Conservation (phyloP, 2,797 vertebrate species). For the Taenioides sp. region DNA sequence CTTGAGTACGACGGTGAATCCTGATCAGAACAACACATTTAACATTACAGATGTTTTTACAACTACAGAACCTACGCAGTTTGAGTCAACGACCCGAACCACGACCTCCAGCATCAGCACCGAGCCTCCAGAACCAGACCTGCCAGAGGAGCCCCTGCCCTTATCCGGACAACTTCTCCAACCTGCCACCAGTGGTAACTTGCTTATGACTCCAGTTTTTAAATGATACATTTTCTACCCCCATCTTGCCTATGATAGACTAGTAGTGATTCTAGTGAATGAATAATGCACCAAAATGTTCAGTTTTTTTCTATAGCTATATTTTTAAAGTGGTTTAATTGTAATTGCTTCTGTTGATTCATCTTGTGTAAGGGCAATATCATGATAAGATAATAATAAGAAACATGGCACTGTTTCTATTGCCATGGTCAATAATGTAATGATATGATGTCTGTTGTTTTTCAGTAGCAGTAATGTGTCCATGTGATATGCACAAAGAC, state of each 20-base stretch:
- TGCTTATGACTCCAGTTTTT: background rate
- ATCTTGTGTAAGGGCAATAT: background rate
- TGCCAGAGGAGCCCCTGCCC: slow-evolving; percentile 28
- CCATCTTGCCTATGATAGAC: too few relatives aligned
- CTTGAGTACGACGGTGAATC: background rate
- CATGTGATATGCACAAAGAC: slow-evolving; percentile 47
- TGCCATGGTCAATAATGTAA: background rate
- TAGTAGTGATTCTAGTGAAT: background rate
- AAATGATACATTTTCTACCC: background rate
- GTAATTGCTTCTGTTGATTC: background rate
- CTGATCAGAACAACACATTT: background rate
- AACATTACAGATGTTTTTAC: background rate
- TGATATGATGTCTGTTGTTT: slow-evolving; percentile 40
- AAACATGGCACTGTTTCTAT: background rate
- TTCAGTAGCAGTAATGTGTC: slow-evolving; percentile 58
- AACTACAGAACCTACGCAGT: background rate
- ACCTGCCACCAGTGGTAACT: slow-evolving; percentile 39
- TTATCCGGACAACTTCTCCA: slow-evolving; percentile 38
- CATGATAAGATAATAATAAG: background rate
- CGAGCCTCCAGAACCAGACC: background rate
- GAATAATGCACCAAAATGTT: background rate
- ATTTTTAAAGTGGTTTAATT: background rate
- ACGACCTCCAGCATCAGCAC: slow-evolving; percentile 4
- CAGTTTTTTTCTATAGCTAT: background rate
- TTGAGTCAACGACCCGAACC: background rate